Conservation (phyloP, 2,888 invertebrate species). For the Stenchaetothrips biformis region DNA sequence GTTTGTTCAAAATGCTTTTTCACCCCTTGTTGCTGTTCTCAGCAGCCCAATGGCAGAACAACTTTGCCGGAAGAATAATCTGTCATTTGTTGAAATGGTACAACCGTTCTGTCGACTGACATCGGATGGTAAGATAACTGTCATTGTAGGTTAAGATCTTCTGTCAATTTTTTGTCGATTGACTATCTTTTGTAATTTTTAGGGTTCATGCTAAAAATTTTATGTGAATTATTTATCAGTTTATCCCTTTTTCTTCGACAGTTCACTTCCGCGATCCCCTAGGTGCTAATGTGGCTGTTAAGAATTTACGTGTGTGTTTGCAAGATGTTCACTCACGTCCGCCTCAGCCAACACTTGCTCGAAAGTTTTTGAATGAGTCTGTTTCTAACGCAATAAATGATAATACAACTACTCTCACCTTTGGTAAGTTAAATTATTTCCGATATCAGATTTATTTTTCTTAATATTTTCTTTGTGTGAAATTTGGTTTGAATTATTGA, state of each 20-base stretch:
- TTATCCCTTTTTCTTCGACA: slow-evolving; percentile 44
- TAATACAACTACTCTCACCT: slow-evolving; percentile 52
- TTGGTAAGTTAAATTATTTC: slow-evolving; percentile 48
- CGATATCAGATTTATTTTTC: slow-evolving; percentile 27
- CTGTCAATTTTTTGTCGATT: slow-evolving; percentile 8
- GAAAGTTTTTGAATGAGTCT: slow-evolving; percentile 79
- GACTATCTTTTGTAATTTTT: background rate
- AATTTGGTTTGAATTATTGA: background rate
- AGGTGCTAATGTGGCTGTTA: slow-evolving; percentile 65
- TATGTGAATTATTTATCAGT: background rate
- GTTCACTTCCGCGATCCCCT: slow-evolving; percentile 81
- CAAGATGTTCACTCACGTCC: slow-evolving; percentile 78
- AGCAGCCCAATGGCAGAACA: slow-evolving; percentile 77
- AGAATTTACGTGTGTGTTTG: slow-evolving; percentile 71
- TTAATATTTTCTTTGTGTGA: background rate
- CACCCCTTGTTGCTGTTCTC: slow-evolving; percentile 81
- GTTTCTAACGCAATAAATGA: slow-evolving; percentile 59
- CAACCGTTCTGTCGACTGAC: slow-evolving; percentile 81
- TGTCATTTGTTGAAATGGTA: slow-evolving; percentile 81
- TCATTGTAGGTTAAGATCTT: slow-evolving; percentile 25
- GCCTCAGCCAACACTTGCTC: slow-evolving; percentile 73
- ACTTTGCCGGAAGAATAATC: slow-evolving; percentile 82
- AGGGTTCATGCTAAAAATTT: slow-evolving; percentile 29
- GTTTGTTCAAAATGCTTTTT: slow-evolving; percentile 84
- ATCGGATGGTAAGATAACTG: slow-evolving; percentile 58